Conservation (phyloP, 2,888 invertebrate species). For the Mimachlamys varia region DNA sequence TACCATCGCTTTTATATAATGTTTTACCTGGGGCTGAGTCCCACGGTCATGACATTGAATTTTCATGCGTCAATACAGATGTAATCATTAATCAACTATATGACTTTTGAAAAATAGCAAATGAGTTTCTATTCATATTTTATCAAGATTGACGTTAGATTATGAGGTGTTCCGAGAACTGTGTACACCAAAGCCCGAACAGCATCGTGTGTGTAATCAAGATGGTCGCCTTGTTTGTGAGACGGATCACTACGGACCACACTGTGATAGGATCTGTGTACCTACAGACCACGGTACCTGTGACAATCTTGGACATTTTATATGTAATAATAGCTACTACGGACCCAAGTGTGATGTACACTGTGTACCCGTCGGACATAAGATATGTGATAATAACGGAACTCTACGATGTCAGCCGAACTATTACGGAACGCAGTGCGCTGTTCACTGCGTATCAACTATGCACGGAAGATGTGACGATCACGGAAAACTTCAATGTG, state of each 20-base stretch:
- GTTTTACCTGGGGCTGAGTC: too few species aligned
- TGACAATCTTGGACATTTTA: background rate
- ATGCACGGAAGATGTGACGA: background rate
- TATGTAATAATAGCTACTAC: background rate
- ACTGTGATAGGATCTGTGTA: background rate
- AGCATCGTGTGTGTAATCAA: conserved; percentile 13
- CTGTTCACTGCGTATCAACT: background rate
- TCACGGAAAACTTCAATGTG: background rate
- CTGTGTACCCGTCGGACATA: background rate
- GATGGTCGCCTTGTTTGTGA: background rate
- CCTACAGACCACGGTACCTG: background rate
- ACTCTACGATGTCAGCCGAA: background rate
- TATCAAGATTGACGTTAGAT: background rate
- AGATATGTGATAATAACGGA: background rate
- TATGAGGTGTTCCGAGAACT: background rate
- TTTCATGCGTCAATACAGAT: too few species aligned
- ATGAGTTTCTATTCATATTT: background rate
- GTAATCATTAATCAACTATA: too few species aligned
- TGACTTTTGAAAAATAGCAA: background rate
- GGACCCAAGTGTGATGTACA: background rate
- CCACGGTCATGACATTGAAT: too few species aligned
- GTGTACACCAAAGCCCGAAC: background rate
- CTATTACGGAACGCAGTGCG: background rate
- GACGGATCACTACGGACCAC: background rate
- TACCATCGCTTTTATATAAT: too few species aligned